Base-by-base conservation (phyloP, 2,797 vertebrate species). In the Crocidura indochinensis region DNA sequence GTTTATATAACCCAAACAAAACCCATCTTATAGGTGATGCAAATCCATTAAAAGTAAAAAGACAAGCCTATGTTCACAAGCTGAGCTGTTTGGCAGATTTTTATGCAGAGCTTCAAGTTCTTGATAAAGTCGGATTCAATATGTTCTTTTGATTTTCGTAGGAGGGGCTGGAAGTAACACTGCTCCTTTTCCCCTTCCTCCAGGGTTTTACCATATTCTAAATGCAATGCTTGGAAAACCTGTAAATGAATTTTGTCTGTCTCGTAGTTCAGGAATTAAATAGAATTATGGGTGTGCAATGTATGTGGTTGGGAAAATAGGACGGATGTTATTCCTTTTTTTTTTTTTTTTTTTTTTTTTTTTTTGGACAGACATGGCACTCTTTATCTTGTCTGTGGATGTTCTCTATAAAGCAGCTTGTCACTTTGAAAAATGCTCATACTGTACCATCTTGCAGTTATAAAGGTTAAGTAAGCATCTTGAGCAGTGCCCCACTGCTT, bases 401-500 rank as follows among this genome's bases (percentile, higher is more conserved):
- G 78, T 87, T 91, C 76, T 73, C 78, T 72, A 51, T 92, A 81
- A 88, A 95, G 88, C 11, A 0, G 26, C 24, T 77, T 83, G 91
- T 77, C 94, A 92, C 91, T 81, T 78, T 75, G 93, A 91, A 87
- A 96, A 93, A 97, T 94, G 95, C 91, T 89, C 87, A 87, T 96
- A 89, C 93, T 93, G 96, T 92, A 97, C 97, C 96, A 94, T 94
- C 97, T 96, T 94, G 56, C 87, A 88, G 96, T 97, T 94, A 49
- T 94, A 97, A 97, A 97, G 97, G 98, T 98, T 98, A 98, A 97
- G 95, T 89, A 94, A 95, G 96, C 94, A 95, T 96, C 94, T 93
- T 84, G 91, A 97, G 91, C 96, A 95, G 95, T 96, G 96, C 96
- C 96, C 96, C 91, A 4, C 0, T 78, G 97, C 96, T 97, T 76